phyloP scores from a whole-genome alignment of 2,113 vertebrate genomes.

The Phrynocephalus versicolor region DNA sequence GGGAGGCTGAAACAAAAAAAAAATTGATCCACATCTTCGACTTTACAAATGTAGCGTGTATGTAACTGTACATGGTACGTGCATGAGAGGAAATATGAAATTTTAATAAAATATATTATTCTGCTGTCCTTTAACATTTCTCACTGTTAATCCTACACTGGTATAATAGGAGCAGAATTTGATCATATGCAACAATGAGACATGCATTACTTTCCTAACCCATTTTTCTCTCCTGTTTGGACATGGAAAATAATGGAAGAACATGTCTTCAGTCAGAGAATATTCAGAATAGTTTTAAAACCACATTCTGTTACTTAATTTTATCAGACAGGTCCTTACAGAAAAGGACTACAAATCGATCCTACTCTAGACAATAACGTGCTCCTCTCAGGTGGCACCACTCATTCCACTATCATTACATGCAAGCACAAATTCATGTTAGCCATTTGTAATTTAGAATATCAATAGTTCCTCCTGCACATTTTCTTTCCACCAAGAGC shows the following conservation, averaged over 20 bases:
- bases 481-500: constrained; percentile 46
- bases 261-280: background rate
- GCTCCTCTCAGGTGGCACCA: constrained; percentile 29
- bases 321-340: constrained; percentile 36
- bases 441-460: constrained; percentile 51
- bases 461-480: constrained; percentile 52
- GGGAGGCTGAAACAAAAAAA: background rate
- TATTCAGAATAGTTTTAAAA: constrained; percentile 30
- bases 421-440: constrained; percentile 49
- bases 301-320: constrained; percentile 32
- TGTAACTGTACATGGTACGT: background rate
- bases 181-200: background rate
- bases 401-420: constrained; percentile 49
- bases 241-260: background rate
- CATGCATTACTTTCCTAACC: background rate
- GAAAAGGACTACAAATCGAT: constrained; percentile 39
- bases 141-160: background rate
- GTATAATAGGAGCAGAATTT: background rate
- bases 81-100: background rate
- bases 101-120: background rate
- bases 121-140: background rate
- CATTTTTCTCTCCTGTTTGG: background rate
- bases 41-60: background rate
- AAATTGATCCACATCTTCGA: background rate
- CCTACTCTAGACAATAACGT: constrained; percentile 37